phyloP scores from a whole-genome alignment of 92 coral and sea anemone genomes.

The Pocillopora grandis region DNA sequence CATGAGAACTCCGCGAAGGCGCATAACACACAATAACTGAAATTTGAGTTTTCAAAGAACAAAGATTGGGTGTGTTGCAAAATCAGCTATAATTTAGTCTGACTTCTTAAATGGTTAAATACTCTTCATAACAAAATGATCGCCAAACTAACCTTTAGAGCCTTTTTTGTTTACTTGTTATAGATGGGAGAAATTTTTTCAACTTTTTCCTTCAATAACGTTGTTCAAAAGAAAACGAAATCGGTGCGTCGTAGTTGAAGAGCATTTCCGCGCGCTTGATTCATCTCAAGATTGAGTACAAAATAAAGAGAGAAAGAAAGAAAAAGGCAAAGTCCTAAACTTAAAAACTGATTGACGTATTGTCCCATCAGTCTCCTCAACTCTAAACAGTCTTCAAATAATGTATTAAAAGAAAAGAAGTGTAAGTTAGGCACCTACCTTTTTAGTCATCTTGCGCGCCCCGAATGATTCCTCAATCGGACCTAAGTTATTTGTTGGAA shows the following conservation, averaged over 20 bases:
- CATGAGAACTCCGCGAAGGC: too few species aligned
- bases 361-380: too few species aligned
- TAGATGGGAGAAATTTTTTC: not conserved
- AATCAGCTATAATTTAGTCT: too few species aligned
- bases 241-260: not conserved
- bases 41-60: too few species aligned
- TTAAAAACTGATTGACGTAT: too few species aligned
- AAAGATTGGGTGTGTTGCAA: too few species aligned
- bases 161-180: not conserved
- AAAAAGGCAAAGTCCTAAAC: not conserved
- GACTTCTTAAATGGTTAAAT: too few species aligned
- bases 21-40: too few species aligned
- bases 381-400: too few species aligned
- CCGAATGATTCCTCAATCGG: constrained; percentile 19
- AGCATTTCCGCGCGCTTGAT: not conserved
- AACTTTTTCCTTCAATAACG: too few species aligned
- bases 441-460: not conserved
- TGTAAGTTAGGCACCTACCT: not conserved
- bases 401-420: not conserved
- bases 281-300: not conserved
- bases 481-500: constrained; percentile 32
- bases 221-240: not conserved
- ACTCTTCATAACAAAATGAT: not conserved
- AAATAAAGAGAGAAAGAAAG: not conserved
- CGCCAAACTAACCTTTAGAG: not conserved